Base-by-base conservation (phyloP, 2,888 invertebrate species). In the Ennomos quercinarius region DNA sequence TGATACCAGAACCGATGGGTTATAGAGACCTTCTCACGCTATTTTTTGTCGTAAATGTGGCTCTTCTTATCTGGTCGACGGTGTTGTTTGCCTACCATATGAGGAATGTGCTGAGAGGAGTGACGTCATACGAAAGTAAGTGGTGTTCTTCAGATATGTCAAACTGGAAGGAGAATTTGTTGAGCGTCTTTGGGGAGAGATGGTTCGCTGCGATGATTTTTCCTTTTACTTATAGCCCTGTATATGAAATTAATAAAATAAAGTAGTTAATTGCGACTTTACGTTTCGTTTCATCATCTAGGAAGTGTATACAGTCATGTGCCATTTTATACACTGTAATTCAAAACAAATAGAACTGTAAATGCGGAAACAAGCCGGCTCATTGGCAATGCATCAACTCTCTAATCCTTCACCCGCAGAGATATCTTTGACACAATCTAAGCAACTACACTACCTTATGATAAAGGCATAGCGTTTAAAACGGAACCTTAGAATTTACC, bases 111-210 rank as follows among this genome's bases (percentile, higher is more conserved):
- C 72, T 91, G 34, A 89, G 89, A 68, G 93, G 94, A 0, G 85
- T 93, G 67, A 94, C 94, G 0, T 77, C 94, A 0, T 72, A 81
- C 27, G 87, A 90, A 40, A 64, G 70, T 44, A 93, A 94, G 10
- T 89, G 91, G 50, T 83, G 80, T 12, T 53, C 68, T 17, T 90
- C 89, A 8, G 96, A 96, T 76, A 91, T 95, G 86, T 79, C 94
- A 3, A 96, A 96, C 0, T 94, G 93, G 91, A 93, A 86, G 59
- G 82, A 93, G 42, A 98, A 98, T 83, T 70, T 97, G 8, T 83
- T 93, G 57, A 92, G 94, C 68, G 95, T 96, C 1, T 94, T 98
- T 64, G 98, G 98, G 0, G 85, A 93, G 3, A 81, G 65, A 17
- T 89, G 89, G 89, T 81, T 81, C 40, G 74, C 74, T 27, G 80